A percentile compares a stretch with the other conserved stretches of the same genome.
Evolutionary conservation across 2,113 vertebrate species (phyloP).

Genomic region (Pungitius pungitius): DNA sequence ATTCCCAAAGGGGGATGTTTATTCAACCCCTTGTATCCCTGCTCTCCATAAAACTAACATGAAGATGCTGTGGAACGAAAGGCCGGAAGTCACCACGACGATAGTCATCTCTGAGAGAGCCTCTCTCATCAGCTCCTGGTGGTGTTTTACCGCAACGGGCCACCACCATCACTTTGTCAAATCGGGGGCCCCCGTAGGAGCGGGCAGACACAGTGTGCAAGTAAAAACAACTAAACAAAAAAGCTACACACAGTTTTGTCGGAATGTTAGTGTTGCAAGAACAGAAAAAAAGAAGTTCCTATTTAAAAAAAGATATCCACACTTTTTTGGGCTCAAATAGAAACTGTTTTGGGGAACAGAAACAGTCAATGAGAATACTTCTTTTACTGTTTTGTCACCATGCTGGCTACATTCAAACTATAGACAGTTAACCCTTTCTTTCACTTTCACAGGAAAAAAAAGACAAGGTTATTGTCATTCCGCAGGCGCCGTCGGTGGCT

Average conservation of each 20-base stretch:
- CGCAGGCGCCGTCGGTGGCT: too few species aligned
- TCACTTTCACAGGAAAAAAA: not conserved
- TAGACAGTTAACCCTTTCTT: not conserved
- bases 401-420: not conserved
- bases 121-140: slow-evolving; percentile 60
- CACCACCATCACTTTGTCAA: slow-evolving; percentile 22
- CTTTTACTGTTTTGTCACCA: slow-evolving; percentile 6
- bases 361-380: slow-evolving; percentile 31
- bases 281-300: slow-evolving; percentile 4
- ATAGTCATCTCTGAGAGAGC: slow-evolving; percentile 58
- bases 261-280: slow-evolving; percentile 23
- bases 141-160: slow-evolving; percentile 25
- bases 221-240: slow-evolving; percentile 30
- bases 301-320: not conserved
- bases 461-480: too few species aligned
- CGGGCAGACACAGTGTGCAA: slow-evolving; percentile 9
- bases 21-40: slow-evolving; percentile 60
- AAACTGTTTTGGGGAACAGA: slow-evolving; percentile 50
- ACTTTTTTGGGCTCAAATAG: not conserved
- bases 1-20: slow-evolving; percentile 69
- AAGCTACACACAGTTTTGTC: not conserved
- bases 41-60: slow-evolving; percentile 57
- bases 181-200: slow-evolving; percentile 7
- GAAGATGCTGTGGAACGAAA: slow-evolving; percentile 48
- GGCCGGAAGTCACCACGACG: slow-evolving; percentile 52